phyloP scores from a whole-genome alignment of 2,888 invertebrate genomes.

The Nomada ruficornis region DNA sequence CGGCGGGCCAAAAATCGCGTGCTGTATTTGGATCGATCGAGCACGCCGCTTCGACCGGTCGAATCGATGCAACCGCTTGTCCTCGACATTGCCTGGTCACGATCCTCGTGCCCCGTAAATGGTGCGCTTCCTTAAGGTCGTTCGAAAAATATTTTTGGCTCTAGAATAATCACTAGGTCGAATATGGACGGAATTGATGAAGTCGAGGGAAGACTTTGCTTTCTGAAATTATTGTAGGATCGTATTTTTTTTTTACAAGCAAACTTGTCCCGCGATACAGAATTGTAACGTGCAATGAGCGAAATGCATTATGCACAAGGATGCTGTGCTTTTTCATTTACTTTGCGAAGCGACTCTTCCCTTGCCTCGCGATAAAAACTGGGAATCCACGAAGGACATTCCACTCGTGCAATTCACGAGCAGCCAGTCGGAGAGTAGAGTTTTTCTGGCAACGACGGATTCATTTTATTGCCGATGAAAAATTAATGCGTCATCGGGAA shows the following conservation, averaged over 20 bases:
- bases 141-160: conserved; percentile 36
- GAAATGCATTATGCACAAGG: conserved; percentile 52
- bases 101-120: conserved; percentile 42
- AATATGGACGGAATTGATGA: conserved; percentile 30
- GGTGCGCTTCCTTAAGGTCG: conserved; percentile 46
- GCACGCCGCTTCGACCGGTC: conserved; percentile 62
- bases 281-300: conserved; percentile 7
- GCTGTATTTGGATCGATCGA: conserved; percentile 71
- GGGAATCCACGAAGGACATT: conserved; percentile 49
- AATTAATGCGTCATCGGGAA: background rate
- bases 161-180: conserved; percentile 24
- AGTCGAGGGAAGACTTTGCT: background rate
- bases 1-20: conserved; percentile 34
- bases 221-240: background rate
- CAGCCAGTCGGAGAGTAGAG: background rate
- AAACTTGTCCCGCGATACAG: background rate
- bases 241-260: background rate
- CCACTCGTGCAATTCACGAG: conserved; percentile 14
- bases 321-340: conserved; percentile 44
- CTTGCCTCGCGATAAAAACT: conserved; percentile 46
- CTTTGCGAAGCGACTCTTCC: conserved; percentile 54
- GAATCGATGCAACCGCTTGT: conserved; percentile 52
- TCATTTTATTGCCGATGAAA: conserved; percentile 19
- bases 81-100: conserved; percentile 62
- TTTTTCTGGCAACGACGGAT: conserved; percentile 26